Evolutionary conservation across 1,140 invertebrate species (phyloP).

Genomic region (Chironomus striatipennis): DNA sequence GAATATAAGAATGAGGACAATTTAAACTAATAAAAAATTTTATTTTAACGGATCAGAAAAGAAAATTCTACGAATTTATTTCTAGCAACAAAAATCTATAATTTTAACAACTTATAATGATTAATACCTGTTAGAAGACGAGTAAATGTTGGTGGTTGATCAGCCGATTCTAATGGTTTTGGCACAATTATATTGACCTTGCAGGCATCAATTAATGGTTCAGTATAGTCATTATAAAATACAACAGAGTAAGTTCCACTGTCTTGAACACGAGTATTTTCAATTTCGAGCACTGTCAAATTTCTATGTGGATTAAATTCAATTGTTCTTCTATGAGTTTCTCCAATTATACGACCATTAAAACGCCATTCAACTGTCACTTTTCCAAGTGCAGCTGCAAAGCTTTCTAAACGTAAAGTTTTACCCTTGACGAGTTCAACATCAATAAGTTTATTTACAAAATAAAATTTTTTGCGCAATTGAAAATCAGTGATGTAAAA

Average conservation of each 20-base stretch:
- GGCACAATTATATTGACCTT: not conserved
- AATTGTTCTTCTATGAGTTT: not conserved
- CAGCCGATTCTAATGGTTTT: conserved; percentile 29
- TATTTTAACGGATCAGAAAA: too few species aligned
- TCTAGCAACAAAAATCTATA: not conserved
- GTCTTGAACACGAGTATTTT: conserved; percentile 16
- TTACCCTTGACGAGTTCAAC: not conserved
- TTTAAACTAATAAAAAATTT: too few species aligned
- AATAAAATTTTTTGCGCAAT: conserved; percentile 5
- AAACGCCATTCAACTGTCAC: conserved; percentile 16
- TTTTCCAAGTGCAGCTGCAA: not conserved
- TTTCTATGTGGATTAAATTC: conserved; percentile 9
- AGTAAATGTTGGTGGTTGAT: conserved; percentile 38
- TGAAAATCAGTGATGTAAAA: not conserved
- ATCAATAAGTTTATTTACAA: conserved; percentile 11
- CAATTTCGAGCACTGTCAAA: not conserved
- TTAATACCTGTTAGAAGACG: conserved; percentile 32
- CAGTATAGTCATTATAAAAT: conserved; percentile 11
- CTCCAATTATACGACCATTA: not conserved
- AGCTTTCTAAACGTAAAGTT: not conserved
- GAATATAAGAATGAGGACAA: too few species aligned
- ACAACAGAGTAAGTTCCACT: not conserved
- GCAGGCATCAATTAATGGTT: conserved; percentile 3
- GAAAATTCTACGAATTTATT: too few species aligned
- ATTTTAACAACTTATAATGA: conserved; percentile 3